Base-by-base conservation (phyloP, 2,888 invertebrate species). In the Dinocampus coccinellae region DNA sequence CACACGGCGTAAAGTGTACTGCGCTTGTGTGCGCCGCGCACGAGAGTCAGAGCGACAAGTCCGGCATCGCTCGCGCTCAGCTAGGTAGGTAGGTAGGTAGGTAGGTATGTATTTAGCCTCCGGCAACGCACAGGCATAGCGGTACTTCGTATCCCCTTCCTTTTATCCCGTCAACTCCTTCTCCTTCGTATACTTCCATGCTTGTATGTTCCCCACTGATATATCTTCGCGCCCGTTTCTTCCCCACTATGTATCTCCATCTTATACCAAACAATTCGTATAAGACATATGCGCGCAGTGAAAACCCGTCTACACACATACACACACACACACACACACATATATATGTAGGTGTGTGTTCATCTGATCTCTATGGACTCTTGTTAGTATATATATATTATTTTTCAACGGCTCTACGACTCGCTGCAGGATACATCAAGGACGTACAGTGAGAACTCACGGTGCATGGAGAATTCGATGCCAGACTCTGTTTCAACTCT, bases 81-180 rank as follows among this genome's bases (percentile, higher is more conserved):
- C 79, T 77, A 80, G 81, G 79, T 86, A 85, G 84, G 84, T 85
- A 84, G 84, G 83, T 83, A 85, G 84, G 85, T 84, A 84, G 83
- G 84, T 85, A 84, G 83, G 84, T 85, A 84, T 85, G 85, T 84
- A 85, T 85, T 83, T 81, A 78, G 85, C 86, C 85, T 78, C 76
- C 75, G 83, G 85, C 85, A 73, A 82, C 84, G 81, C 79, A 72
- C 82, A 79, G 80, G 83, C 81, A 83, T 86, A 86, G 86, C 86
- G 86, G 86, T 86, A 86, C 86, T 85, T 84, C 74, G 13, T 78
- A 79, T 77, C 75, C 77, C 80, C 78, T 80, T 76, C 77, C 76
- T 55, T 65, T 72, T 47, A 52, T 33, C 68, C 42, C 57, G 29
- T 39, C 69, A 26, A 36, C 60, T 73, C 72, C 62, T 69, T 57